Evolutionary conservation across 1,140 invertebrate species (phyloP).

Genomic region (Hirudo medicinalis): DNA sequence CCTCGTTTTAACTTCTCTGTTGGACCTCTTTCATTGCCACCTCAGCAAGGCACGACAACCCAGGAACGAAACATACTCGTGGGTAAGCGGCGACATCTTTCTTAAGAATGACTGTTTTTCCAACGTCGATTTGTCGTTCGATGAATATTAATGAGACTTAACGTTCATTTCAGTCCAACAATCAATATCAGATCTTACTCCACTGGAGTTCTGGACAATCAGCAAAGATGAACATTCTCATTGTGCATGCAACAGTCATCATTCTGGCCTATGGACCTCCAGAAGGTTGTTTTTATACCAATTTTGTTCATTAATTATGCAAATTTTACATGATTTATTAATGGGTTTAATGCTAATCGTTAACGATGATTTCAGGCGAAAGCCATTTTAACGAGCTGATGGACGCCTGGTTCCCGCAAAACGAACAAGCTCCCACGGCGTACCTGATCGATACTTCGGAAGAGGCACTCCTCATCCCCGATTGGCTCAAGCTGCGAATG

Average conservation of each 20-base stretch:
- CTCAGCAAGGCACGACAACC: conserved; percentile 54
- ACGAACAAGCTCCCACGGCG: conserved; percentile 53
- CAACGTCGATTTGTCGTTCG: neutral
- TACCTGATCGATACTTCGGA: conserved; percentile 69
- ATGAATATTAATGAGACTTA: neutral
- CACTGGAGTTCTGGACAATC: conserved; percentile 71
- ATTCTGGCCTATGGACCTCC: conserved; percentile 56
- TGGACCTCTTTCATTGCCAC: conserved; percentile 63
- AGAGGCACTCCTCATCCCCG: conserved; percentile 71
- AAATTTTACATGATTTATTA: neutral
- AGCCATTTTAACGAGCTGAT: conserved; percentile 50
- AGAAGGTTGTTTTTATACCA: conserved; percentile 27
- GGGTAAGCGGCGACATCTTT: conserved; percentile 27
- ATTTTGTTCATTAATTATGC: neutral
- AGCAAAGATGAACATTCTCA: conserved; percentile 68
- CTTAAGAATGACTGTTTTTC: neutral
- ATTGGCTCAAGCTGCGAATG: conserved; percentile 87
- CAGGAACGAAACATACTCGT: conserved; percentile 46
- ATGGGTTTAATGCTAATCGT: neutral
- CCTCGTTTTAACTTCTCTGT: conserved; percentile 54
- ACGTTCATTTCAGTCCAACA: conserved; percentile 51
- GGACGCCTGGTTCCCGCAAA: conserved; percentile 51
- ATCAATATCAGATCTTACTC: conserved; percentile 55
- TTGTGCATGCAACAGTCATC: conserved; percentile 88
- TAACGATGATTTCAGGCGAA: conserved; percentile 9